These are phyloP conservation scores for Chymomyza fuscimana DNA, from an alignment of 2,888 invertebrate genomes.

Conservation along the genomic window DNA sequence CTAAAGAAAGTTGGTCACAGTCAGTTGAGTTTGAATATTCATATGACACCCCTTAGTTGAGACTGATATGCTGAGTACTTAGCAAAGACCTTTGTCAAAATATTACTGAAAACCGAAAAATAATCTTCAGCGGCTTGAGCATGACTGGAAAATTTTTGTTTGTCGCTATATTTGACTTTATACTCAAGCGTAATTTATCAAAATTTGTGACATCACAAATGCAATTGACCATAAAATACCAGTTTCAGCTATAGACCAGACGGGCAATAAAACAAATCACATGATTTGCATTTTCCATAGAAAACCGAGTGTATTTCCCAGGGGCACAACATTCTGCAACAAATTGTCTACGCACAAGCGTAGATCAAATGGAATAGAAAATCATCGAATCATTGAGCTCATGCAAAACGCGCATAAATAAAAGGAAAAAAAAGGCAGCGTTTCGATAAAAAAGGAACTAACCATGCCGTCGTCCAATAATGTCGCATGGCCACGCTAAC, in stretches of 20 bases:
- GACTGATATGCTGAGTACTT: background rate
- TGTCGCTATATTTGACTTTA: background rate
- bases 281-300: slow-evolving; percentile 56
- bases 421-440: slow-evolving; percentile 12
- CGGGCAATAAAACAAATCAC: slow-evolving; percentile 16
- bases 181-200: slow-evolving; percentile 24
- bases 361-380: slow-evolving; percentile 29
- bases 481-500: slow-evolving; percentile 40
- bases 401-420: slow-evolving; percentile 58
- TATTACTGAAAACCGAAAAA: background rate
- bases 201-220: slow-evolving; percentile 55
- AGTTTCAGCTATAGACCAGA: slow-evolving; percentile 37
- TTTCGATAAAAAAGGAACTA: slow-evolving; percentile 30
- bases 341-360: slow-evolving; percentile 32
- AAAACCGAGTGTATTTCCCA: slow-evolving; percentile 39
- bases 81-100: background rate
- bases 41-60: background rate
- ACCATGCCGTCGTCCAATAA: slow-evolving; percentile 40
- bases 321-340: slow-evolving; percentile 30
- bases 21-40: slow-evolving; percentile 1
- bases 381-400: slow-evolving; percentile 32
- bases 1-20: slow-evolving; percentile 6
- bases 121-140: background rate
- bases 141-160: slow-evolving; percentile 2
- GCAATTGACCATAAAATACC: slow-evolving; percentile 65